Conservation (phyloP, 2,888 invertebrate genomes). For the Eilema caniola region DNA sequence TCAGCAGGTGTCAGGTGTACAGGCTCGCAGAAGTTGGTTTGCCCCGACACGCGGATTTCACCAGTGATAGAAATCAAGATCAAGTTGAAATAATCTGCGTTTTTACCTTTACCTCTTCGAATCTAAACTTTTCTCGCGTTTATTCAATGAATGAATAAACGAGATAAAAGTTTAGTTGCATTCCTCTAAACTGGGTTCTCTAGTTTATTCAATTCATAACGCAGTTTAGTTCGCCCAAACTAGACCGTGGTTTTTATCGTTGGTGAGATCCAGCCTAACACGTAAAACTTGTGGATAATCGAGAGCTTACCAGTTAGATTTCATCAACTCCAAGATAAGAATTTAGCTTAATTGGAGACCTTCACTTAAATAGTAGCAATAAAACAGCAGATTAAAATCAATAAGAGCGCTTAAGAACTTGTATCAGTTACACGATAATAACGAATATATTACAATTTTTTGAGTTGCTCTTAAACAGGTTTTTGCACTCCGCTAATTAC, state of each 20-base stretch:
- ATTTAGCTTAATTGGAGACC: background rate
- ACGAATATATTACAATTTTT: background rate
- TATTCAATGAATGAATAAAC: background rate
- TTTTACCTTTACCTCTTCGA: no score
- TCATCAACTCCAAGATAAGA: background rate
- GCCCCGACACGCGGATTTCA: background rate
- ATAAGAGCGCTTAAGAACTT: background rate
- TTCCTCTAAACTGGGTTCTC: no score
- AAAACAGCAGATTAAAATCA: background rate
- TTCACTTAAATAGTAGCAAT: no score
- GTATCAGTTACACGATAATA: background rate
- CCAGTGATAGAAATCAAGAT: background rate
- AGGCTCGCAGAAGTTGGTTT: background rate
- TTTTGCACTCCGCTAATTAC: background rate
- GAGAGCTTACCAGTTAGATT: background rate
- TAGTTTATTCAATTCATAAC: no score
- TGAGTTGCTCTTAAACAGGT: background rate
- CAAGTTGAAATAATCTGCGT: background rate
- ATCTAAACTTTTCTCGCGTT: no score
- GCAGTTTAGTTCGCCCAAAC: background rate
- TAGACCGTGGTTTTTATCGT: background rate
- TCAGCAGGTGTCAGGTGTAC: background rate
- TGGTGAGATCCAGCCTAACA: background rate
- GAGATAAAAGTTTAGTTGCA: no score
- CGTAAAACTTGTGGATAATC: background rate